Evolutionary conservation across 2,797 vertebrate genomes (phyloP), one percentile per base, ranked within the genome.

Genomic region (Cossypha niveicapilla): DNA sequence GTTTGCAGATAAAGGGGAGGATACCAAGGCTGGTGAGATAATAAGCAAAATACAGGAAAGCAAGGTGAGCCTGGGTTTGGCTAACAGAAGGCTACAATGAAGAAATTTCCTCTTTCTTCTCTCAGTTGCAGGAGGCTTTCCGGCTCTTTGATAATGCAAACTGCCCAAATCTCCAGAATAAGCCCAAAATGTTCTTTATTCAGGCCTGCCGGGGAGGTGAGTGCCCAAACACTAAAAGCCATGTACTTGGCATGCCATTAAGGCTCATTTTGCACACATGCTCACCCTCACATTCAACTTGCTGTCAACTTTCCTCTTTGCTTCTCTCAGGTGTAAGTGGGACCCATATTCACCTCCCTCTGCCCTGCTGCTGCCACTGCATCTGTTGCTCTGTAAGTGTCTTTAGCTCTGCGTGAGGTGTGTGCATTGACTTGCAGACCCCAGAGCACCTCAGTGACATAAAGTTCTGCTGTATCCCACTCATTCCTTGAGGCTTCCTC

Each of bases 121-220:
- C 56, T 94, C 97, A 99, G 99, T 95, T 99, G 84, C 99, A 99
- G 93, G 99, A 99, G 95, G 98, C 98, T 92, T 99, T 99, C 95
- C 98, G 96, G 83, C 97, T 98, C 70, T 99, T 99, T 88, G 98
- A 99, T 97, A 99, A 99, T 2, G 98, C 98, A 47, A 99, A 97
- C 97, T 99, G 99, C 96, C 98, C 99, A 5, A 97, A 98, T 92
- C 98, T 99, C 9, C 99, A 99, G 97, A 99, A 99, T 97, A 99
- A 99, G 95, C 99, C 99, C 18, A 99, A 99, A 96, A 99, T 99
- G 98, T 99, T 99, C 97, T 99, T 99, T 90, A 98, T 99, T 95
- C 99, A 99, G 96, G 99, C 99, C 83, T 99, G 99, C 97, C 98
- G 99, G 77, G 99, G 99, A 98, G 99, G 99, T 99, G 96, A 98